Percentiles rank a stretch among this genome's conserved stretches.
Evolutionary conservation across 2,113 vertebrate species (phyloP).

Genomic region (Amphiprion ocellaris): DNA sequence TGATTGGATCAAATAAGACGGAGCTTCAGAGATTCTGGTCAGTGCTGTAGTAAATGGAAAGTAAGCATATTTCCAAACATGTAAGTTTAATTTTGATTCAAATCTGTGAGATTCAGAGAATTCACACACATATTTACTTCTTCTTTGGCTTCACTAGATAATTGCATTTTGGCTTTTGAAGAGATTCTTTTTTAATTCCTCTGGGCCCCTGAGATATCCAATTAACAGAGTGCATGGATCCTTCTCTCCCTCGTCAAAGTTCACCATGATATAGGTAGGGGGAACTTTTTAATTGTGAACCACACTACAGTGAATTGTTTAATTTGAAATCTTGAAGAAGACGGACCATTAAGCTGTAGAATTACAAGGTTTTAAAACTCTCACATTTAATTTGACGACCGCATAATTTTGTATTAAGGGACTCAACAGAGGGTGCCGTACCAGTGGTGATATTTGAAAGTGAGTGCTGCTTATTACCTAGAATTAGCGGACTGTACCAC

Average conservation of each 20-base stretch:
- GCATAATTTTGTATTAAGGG: constrained; percentile 64
- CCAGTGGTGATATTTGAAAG: constrained; percentile 50
- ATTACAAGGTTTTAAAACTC: constrained; percentile 53
- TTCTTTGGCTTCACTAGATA: background rate
- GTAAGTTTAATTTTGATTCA: constrained; percentile 1
- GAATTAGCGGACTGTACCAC: constrained; percentile 47
- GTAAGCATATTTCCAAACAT: background rate
- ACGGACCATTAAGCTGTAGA: constrained; percentile 57
- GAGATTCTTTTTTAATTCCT: constrained; percentile 4
- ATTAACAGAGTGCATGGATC: background rate
- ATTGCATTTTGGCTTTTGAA: background rate
- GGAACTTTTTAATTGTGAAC: constrained; percentile 42
- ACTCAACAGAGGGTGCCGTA: constrained; percentile 41
- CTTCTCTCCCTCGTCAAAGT: constrained; percentile 16
- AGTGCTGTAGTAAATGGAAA: no score
- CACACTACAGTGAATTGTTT: constrained; percentile 48
- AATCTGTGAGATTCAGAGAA: no score
- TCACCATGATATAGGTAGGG: constrained; percentile 12
- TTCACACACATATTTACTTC: background rate
- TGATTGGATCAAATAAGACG: no score
- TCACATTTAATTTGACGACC: constrained; percentile 64
- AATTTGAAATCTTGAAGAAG: constrained; percentile 41
- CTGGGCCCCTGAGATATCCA: constrained; percentile 9
- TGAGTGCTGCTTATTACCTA: constrained; percentile 44
- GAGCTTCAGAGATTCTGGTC: no score